Evolutionary conservation across 1,140 invertebrate species (phyloP).

Genomic region (Trachymyrmex cornetzi): DNA sequence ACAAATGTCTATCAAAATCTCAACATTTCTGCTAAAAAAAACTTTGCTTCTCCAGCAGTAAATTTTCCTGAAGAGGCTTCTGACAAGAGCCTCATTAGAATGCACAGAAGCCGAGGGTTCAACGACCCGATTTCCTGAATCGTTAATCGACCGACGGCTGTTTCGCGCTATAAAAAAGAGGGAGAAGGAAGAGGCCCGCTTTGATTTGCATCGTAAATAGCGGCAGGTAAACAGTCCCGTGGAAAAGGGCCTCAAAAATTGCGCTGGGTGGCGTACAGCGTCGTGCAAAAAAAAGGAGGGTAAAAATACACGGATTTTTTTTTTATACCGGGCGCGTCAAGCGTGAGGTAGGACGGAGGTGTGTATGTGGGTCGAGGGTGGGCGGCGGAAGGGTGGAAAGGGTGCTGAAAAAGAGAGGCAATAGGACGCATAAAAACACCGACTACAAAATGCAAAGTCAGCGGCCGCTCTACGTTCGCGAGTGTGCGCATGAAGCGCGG

Average conservation of each 20-base stretch:
- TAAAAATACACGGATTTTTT: constrained; percentile 46
- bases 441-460: constrained; percentile 75
- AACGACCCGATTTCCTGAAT: constrained; percentile 41
- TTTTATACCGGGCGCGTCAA: constrained; percentile 59
- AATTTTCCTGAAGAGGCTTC: not conserved
- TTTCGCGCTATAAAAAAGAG: not conserved
- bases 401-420: constrained; percentile 64
- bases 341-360: constrained; percentile 45
- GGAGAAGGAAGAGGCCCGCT: not conserved
- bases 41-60: not conserved
- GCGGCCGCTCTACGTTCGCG: constrained; percentile 50
- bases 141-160: constrained; percentile 12
- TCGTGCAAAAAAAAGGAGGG: constrained; percentile 64
- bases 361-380: not conserved
- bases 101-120: not conserved
- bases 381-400: not conserved
- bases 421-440: constrained; percentile 71
- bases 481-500: not conserved
- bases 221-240: constrained; percentile 16
- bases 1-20: not conserved
- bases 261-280: constrained; percentile 37
- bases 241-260: constrained; percentile 67
- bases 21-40: not conserved
- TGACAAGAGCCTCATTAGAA: not conserved
- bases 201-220: constrained; percentile 68